Evolutionary conservation across 2,888 invertebrate genomes (phyloP).

Genomic region (Drymonia ruficornis): DNA sequence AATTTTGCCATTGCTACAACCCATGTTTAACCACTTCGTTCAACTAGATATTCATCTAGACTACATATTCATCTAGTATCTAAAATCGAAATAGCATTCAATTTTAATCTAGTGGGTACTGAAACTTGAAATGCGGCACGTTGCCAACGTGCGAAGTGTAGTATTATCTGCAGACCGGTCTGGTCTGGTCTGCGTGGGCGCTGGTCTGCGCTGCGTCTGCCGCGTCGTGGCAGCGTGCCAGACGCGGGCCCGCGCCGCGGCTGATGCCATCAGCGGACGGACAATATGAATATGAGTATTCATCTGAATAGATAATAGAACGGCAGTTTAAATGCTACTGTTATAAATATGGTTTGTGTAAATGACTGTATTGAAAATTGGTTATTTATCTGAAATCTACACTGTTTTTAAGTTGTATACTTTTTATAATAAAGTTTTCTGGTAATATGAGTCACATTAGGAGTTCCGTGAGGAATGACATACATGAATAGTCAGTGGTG

Average conservation of each 20-base stretch:
- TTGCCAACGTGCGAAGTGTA: conserved; percentile 20
- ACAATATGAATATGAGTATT: conserved; percentile 1
- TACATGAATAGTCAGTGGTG: no score
- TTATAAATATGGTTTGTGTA: background rate
- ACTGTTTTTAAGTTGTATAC: no score
- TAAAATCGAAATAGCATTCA: no score
- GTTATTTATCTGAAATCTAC: no score
- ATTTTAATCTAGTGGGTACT: no score
- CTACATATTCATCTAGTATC: no score
- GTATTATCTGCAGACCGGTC: background rate
- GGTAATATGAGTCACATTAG: no score
- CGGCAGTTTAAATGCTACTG: background rate
- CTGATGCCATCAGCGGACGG: conserved; percentile 6
- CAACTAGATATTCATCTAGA: no score
- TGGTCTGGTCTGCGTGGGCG: conserved; percentile 19
- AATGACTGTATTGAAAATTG: background rate
- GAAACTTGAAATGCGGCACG: conserved; percentile 10
- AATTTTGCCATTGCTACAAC: no score
- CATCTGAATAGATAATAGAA: background rate
- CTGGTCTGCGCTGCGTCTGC: conserved; percentile 33
- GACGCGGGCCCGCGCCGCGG: conserved; percentile 5
- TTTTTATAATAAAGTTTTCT: no score
- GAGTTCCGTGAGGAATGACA: no score
- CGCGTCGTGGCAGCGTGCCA: conserved; percentile 8
- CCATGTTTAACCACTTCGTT: no score